These are phyloP conservation scores for Nemotelus pantherinus DNA, from an alignment of 2,888 invertebrate species.

Conservation along the genomic window DNA sequence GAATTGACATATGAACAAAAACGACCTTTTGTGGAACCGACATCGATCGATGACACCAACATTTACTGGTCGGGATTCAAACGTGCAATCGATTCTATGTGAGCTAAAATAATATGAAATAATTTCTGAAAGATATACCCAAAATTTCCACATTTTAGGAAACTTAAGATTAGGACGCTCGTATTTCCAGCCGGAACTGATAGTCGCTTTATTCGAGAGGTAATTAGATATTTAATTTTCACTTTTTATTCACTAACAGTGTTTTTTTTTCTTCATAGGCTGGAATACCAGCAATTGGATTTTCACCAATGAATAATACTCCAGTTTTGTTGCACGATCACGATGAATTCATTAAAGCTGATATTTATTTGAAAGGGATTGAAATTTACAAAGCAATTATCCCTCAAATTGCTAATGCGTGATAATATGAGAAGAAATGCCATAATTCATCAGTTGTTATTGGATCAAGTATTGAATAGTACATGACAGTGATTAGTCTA, in stretches of 20 bases:
- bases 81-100: conserved; percentile 70
- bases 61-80: conserved; percentile 80
- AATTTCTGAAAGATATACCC: not conserved
- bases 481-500: no score
- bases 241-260: no score
- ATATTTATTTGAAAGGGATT: conserved; percentile 83
- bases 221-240: conserved; percentile 55
- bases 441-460: no score
- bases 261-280: conserved; percentile 62
- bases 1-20: conserved; percentile 74
- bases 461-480: no score
- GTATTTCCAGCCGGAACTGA: conserved; percentile 85
- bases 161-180: conserved; percentile 64
- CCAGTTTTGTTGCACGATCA: conserved; percentile 89
- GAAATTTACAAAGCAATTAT: conserved; percentile 69
- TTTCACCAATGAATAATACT: conserved; percentile 90
- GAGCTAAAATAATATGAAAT: conserved; percentile 57
- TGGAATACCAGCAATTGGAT: conserved; percentile 86
- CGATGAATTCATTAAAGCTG: conserved; percentile 84
- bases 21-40: conserved; percentile 69
- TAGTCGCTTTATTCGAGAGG: conserved; percentile 74
- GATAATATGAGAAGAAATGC: not conserved
- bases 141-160: conserved; percentile 58
- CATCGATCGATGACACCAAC: conserved; percentile 72
- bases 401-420: conserved; percentile 58